phyloP scores from a whole-genome alignment of 1,140 invertebrate genomes.

The Heliconius nattereri region DNA sequence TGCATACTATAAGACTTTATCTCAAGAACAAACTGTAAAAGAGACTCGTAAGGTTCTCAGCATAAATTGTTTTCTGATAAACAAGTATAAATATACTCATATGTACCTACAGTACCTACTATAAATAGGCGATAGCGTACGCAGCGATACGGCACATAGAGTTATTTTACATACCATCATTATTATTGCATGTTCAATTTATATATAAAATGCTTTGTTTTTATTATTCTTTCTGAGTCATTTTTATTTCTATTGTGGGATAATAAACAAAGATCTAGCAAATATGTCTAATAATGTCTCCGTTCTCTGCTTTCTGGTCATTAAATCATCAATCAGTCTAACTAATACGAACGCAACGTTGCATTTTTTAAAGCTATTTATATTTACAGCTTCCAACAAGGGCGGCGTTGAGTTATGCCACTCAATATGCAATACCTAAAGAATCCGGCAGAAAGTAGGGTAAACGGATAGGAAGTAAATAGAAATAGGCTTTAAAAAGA shows the following conservation, averaged over 20 bases:
- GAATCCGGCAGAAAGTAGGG: too few relatives aligned
- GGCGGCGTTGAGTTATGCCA: neutral
- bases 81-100: neutral
- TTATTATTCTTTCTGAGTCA: too few relatives aligned
- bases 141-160: conserved; percentile 1
- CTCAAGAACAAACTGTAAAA: neutral
- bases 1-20: neutral
- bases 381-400: too few relatives aligned
- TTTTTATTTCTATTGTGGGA: too few relatives aligned
- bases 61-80: conserved; percentile 11
- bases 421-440: too few relatives aligned
- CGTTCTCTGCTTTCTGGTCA: neutral
- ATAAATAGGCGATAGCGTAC: neutral
- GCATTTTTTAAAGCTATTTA: too few relatives aligned
- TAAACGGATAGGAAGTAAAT: too few relatives aligned
- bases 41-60: neutral
- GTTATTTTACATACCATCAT: neutral
- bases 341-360: neutral
- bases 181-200: neutral
- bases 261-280: too few relatives aligned
- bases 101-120: neutral
- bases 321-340: neutral
- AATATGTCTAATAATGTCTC: too few relatives aligned
- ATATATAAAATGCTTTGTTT: neutral
- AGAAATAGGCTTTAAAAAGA: too few relatives aligned